Evolutionary conservation across 2,888 invertebrate species (phyloP).

Genomic region (Drosophila testacea): DNA sequence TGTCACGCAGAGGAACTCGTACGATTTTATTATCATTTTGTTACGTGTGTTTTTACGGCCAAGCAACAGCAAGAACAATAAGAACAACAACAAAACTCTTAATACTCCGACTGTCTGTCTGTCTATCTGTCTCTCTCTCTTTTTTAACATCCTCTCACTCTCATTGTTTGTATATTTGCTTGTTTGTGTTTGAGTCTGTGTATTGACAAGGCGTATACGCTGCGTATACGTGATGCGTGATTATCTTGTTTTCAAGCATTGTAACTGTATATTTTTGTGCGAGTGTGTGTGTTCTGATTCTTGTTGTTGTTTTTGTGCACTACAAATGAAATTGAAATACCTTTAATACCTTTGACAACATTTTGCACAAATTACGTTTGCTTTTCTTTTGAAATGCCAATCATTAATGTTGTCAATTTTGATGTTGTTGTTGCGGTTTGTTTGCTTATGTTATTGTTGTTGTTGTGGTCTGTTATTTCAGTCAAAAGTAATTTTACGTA

Average conservation of each 20-base stretch:
- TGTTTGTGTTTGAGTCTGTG: constrained; percentile 34
- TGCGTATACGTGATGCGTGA: constrained; percentile 75
- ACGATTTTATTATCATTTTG: constrained; percentile 80
- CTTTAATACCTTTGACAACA: constrained; percentile 59
- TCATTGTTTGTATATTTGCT: constrained; percentile 19
- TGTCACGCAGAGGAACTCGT: constrained; percentile 70
- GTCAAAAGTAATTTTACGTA: constrained; percentile 38
- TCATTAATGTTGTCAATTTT: constrained; percentile 24
- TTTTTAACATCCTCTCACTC: constrained; percentile 1
- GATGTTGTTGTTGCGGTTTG: neutral
- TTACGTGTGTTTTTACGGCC: constrained; percentile 79
- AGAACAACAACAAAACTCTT: constrained; percentile 26
- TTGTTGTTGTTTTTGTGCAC: constrained; percentile 5
- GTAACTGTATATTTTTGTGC: constrained; percentile 29
- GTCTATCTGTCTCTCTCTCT: constrained; percentile 2
- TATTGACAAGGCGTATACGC: constrained; percentile 31
- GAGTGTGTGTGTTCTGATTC: constrained; percentile 1
- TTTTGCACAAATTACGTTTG: constrained; percentile 57
- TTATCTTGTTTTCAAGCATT: constrained; percentile 62
- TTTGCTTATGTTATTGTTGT: neutral
- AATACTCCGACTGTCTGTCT: constrained; percentile 9
- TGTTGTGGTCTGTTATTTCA: constrained; percentile 35
- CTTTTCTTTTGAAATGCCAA: constrained; percentile 37
- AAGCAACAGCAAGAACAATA: constrained; percentile 40
- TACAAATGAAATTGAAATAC: constrained; percentile 59